These are phyloP conservation scores for Ispidina lecontei DNA, from an alignment of 2,797 vertebrate species.

Conservation along the genomic window DNA sequence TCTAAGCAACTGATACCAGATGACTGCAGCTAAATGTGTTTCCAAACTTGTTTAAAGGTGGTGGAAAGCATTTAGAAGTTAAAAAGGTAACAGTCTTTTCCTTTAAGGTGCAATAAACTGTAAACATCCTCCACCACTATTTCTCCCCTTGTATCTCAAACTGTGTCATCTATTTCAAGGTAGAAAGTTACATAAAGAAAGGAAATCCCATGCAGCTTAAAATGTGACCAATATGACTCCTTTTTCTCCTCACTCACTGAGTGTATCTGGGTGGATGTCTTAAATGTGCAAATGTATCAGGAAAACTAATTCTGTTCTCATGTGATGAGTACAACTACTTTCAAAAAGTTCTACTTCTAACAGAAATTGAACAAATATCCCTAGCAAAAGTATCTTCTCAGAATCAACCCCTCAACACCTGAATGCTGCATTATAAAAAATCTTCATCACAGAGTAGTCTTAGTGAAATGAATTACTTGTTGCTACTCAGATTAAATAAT, in stretches of 20 bases:
- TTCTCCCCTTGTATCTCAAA: not conserved
- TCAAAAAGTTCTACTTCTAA: not conserved
- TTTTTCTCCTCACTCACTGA: not conserved
- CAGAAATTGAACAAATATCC: not conserved
- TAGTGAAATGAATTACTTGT: not conserved
- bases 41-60: not conserved
- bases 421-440: not conserved
- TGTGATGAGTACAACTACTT: not conserved
- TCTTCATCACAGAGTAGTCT: not conserved
- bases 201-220: not conserved
- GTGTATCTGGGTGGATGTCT: not conserved
- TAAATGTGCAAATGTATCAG: not conserved
- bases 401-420: not conserved
- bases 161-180: not conserved
- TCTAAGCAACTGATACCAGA: not conserved
- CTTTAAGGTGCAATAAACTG: not conserved
- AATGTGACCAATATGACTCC: rapidly evolving
- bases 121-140: not conserved
- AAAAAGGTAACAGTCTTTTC: not conserved
- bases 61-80: not conserved
- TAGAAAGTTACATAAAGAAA: not conserved
- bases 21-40: not conserved
- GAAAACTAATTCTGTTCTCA: not conserved
- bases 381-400: not conserved
- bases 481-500: not conserved